Percentiles rank a stretch among this genome's conserved stretches.
These are phyloP conservation scores for Gandaritis pyraliata DNA, from an alignment of 2,888 invertebrate genomes.

Conservation along the genomic window DNA sequence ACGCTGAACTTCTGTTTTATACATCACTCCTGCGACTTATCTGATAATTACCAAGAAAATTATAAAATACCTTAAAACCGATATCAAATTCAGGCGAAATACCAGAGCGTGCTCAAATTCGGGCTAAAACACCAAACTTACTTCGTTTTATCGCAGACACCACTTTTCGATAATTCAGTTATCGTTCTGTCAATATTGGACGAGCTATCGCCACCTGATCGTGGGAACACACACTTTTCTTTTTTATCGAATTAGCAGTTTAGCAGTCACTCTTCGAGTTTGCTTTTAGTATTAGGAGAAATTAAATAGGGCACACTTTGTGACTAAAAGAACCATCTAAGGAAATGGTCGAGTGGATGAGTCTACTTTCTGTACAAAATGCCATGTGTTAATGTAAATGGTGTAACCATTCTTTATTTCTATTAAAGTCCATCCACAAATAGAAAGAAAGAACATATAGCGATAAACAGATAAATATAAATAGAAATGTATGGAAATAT, in stretches of 20 bases:
- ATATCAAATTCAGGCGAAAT: constrained; percentile 3
- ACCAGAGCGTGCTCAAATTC: constrained; percentile 1
- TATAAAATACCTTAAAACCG: background rate
- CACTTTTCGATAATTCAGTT: constrained; percentile 37
- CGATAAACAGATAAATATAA: too few relatives aligned
- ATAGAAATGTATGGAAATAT: too few relatives aligned
- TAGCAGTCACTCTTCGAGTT: constrained; percentile 41
- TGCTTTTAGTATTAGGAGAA: constrained; percentile 25
- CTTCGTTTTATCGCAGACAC: constrained; percentile 21
- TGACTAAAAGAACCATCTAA: constrained; percentile 4
- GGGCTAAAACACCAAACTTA: constrained; percentile 8
- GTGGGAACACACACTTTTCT: constrained; percentile 67
- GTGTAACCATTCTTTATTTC: background rate
- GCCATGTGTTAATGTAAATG: background rate
- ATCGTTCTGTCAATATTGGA: constrained; percentile 59
- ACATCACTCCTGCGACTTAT: too few relatives aligned
- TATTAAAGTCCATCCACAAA: too few relatives aligned
- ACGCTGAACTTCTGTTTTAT: too few relatives aligned
- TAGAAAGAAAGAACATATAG: too few relatives aligned
- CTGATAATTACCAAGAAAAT: too few relatives aligned
- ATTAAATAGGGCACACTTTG: constrained; percentile 28
- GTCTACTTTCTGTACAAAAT: background rate
- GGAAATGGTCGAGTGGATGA: constrained; percentile 16
- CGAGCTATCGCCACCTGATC: constrained; percentile 57
- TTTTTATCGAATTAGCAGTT: constrained; percentile 51